Evolutionary conservation across 2,797 vertebrate species (phyloP).

Genomic region (Argyrosomus regius): DNA sequence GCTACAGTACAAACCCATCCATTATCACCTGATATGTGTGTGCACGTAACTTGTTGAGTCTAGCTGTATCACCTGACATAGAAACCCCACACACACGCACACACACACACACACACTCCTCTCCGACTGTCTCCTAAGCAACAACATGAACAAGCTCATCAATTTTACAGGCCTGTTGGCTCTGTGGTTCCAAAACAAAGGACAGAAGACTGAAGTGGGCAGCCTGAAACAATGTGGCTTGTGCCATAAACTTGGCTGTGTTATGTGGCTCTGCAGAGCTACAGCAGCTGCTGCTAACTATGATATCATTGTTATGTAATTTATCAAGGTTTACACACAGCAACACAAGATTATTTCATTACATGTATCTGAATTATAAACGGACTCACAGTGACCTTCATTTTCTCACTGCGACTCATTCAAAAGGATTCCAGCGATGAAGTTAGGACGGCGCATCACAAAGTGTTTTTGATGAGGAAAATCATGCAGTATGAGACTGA

Average conservation of each 20-base stretch:
- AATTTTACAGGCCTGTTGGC: constrained; percentile 76
- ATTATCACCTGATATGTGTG: constrained; percentile 58
- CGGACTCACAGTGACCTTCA: constrained; percentile 8
- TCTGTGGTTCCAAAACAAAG: constrained; percentile 75
- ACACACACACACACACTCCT: not conserved
- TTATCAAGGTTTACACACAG: not conserved
- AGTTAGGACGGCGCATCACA: constrained; percentile 10
- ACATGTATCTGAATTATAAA: constrained; percentile 12
- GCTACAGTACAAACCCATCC: constrained; percentile 30
- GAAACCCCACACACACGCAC: constrained; percentile 67
- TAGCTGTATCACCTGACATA: constrained; percentile 74
- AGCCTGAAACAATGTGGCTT: constrained; percentile 25
- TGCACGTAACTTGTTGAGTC: constrained; percentile 55
- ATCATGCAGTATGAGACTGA: constrained; percentile 9
- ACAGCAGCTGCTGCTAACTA: constrained; percentile 4
- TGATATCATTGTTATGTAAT: not conserved
- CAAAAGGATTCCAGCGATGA: constrained; percentile 8
- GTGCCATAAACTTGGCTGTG: constrained; percentile 38
- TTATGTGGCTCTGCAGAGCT: constrained; percentile 7
- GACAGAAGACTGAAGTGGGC: constrained; percentile 32
- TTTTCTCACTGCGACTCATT: constrained; percentile 1
- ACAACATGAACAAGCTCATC: constrained; percentile 77
- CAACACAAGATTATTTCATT: not conserved
- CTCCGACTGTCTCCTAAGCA: constrained; percentile 63
- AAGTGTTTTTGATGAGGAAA: constrained; percentile 23